Evolutionary conservation across 2,113 vertebrate genomes (phyloP), one percentile per base, ranked within the genome.

Genomic region (Platysteira castanea): DNA sequence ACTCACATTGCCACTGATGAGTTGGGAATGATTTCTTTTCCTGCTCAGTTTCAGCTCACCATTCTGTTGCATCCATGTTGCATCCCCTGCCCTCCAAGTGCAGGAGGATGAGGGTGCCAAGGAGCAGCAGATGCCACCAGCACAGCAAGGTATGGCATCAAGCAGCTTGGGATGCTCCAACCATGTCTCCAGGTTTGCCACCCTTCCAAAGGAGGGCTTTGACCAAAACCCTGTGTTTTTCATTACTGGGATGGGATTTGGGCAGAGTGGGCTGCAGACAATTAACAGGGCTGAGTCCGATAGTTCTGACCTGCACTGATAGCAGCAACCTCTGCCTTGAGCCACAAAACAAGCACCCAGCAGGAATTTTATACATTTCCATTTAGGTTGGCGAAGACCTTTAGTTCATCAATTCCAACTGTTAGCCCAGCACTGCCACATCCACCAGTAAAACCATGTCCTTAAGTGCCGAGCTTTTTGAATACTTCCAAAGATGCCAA

Each of bases 241-340:
- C 46, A 6, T 19, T 26, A 5, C 56, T 70, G 35, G 49, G 59
- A 15, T 5, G 39, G 1, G 10, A 12, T 56, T 22, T 70, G 65
- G 35, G 56, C 57, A 44, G 37, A n/a, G 44, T 21, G 46, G 41
- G 37, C 57, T 76, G 21, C n/a, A 81, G 50, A 69, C 4, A 65
- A 35, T 22, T 23, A 16, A 27, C 33, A 44, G 23, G 19, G 31
- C 28, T 49, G 10, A 42, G 11, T 12, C 65, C 44, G 28, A 15
- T 0, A 22, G 50, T 16, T 13, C 65, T 44, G 26, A 30, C 28
- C 41, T 4, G 3, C 3, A 2, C 20, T 3, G 11, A 21, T 1
- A 50, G 41, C 23, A 41, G 31, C 67, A 52, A 6, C 9, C 7
- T 33, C 81, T 21, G 42, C 57, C 37, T 44, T 2, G 15, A 69